Conservation (phyloP, 2,888 invertebrate species). For the Cyaniris semiargus region DNA sequence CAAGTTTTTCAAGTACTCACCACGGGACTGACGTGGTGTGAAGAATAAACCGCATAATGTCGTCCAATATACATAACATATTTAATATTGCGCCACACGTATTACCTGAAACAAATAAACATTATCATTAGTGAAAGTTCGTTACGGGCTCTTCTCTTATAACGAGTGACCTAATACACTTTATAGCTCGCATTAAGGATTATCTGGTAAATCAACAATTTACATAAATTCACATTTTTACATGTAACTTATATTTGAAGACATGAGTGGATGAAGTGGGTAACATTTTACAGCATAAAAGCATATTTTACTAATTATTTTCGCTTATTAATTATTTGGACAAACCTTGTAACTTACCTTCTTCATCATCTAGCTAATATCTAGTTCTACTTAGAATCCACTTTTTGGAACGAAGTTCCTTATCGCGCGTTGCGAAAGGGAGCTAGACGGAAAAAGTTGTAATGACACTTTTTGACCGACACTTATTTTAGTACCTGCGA, state of each 20-base stretch:
- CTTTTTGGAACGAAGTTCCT: too few species aligned
- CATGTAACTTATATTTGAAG: not conserved
- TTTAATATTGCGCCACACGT: conserved; percentile 24
- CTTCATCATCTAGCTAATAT: too few species aligned
- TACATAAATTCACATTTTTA: conserved; percentile 23
- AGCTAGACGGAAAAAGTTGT: too few species aligned
- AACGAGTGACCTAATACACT: conserved; percentile 27
- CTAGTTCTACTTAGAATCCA: too few species aligned
- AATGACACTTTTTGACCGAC: too few species aligned
- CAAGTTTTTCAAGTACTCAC: not conserved
- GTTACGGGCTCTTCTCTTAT: conserved; percentile 35
- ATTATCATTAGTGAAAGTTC: conserved; percentile 34
- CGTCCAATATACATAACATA: conserved; percentile 1
- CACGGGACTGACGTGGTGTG: not conserved
- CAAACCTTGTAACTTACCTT: too few species aligned
- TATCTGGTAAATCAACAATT: conserved; percentile 21
- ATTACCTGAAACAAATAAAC: conserved; percentile 62
- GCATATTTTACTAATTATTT: too few species aligned
- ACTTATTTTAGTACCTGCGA: too few species aligned
- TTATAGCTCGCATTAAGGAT: conserved; percentile 24
- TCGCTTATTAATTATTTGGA: too few species aligned
- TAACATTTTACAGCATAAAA: too few species aligned
- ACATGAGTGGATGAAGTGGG: too few species aligned
- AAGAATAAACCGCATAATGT: not conserved
- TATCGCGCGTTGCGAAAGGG: too few species aligned